Evolutionary conservation across 2,888 invertebrate genomes (phyloP).

Genomic region (Tryphoninae sp.): DNA sequence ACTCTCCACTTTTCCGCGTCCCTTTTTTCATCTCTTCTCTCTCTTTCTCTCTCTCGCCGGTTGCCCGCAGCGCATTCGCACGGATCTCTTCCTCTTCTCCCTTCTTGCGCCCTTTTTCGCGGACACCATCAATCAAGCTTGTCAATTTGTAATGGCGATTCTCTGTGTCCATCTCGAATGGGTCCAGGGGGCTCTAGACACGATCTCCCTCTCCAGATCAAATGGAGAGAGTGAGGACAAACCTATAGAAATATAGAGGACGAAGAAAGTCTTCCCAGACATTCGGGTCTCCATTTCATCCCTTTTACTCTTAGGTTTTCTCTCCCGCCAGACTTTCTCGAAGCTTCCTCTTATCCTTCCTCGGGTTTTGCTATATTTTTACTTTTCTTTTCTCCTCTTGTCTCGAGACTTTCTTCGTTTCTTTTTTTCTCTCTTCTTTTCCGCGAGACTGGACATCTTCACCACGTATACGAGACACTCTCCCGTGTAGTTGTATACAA

Average conservation of each 20-base stretch:
- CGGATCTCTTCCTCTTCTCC: conserved; percentile 70
- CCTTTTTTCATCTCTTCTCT: conserved; percentile 39
- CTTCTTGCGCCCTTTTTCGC: conserved; percentile 69
- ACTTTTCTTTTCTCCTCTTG: conserved; percentile 56
- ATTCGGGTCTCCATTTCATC: conserved; percentile 59
- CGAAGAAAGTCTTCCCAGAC: conserved; percentile 57
- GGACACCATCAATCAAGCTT: conserved; percentile 83
- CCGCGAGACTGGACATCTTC: conserved; percentile 6
- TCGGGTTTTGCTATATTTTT: conserved; percentile 46
- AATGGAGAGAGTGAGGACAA: conserved; percentile 51
- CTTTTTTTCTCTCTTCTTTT: conserved; percentile 34
- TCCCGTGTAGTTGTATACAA: conserved; percentile 34
- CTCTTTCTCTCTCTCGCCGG: conserved; percentile 12
- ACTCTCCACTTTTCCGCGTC: neutral
- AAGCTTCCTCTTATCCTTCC: conserved; percentile 27
- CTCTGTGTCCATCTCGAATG: conserved; percentile 80
- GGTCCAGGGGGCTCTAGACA: conserved; percentile 71
- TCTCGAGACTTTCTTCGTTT: conserved; percentile 59
- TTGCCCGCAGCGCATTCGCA: conserved; percentile 64
- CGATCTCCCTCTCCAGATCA: conserved; percentile 55
- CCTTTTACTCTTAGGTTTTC: conserved; percentile 60
- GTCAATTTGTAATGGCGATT: conserved; percentile 83
- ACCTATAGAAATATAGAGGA: neutral
- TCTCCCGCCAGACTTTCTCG: conserved; percentile 54
- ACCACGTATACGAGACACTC: conserved; percentile 34